phyloP scores from a whole-genome alignment of 1,140 invertebrate species.

The Drosophila nebulosa region DNA sequence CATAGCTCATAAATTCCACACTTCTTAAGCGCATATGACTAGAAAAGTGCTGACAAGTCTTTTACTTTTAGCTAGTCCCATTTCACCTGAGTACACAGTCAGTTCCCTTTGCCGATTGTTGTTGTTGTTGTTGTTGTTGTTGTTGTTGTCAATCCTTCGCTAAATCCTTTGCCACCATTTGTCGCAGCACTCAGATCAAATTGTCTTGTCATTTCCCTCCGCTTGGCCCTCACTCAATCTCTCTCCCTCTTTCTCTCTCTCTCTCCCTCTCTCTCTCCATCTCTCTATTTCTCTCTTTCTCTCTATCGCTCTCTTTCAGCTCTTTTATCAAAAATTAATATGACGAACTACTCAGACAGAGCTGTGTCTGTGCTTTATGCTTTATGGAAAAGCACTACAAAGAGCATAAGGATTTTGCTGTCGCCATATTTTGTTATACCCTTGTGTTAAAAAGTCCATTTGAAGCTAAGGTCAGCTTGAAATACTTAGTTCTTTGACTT shows the following conservation, averaged over 20 bases:
- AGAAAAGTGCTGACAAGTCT: slow-evolving; percentile 4
- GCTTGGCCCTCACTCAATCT: too few species aligned
- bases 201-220: slow-evolving; percentile 23
- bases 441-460: slow-evolving; percentile 7
- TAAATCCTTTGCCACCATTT: slow-evolving; percentile 58
- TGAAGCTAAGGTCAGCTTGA: too few species aligned
- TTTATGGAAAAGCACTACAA: slow-evolving; percentile 32
- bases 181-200: slow-evolving; percentile 48
- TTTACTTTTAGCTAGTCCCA: not conserved
- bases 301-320: slow-evolving; percentile 3
- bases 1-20: not conserved
- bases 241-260: not conserved
- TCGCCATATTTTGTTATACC: slow-evolving; percentile 30
- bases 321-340: slow-evolving; percentile 62
- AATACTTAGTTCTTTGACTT: too few species aligned
- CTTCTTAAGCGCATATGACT: slow-evolving; percentile 21
- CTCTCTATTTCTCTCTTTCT: not conserved
- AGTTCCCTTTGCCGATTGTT: not conserved
- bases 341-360: slow-evolving; percentile 65
- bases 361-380: slow-evolving; percentile 12
- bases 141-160: slow-evolving; percentile 35
- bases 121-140: slow-evolving; percentile 10
- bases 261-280: not conserved
- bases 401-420: slow-evolving; percentile 40
- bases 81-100: not conserved